A percentile compares a stretch with the other conserved stretches of the same genome.
phyloP scores from a whole-genome alignment of 2,113 vertebrate species.

The Lagopus leucura region DNA sequence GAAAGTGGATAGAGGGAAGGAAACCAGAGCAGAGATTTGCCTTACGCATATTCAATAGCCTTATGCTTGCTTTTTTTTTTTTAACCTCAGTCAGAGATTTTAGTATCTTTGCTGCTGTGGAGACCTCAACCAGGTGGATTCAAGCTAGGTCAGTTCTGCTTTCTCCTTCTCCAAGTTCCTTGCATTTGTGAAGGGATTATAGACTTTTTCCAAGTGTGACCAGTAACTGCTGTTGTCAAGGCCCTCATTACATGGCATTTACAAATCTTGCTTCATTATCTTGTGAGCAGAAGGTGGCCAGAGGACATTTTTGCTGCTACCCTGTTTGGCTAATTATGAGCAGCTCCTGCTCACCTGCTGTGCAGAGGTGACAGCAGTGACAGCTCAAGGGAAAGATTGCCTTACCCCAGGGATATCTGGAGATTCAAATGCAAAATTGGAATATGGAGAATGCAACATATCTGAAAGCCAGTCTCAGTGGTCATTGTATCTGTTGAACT shows the following conservation, averaged over 20 bases:
- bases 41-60: background rate
- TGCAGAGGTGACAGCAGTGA: background rate
- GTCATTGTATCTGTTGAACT: background rate
- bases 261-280: background rate
- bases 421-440: background rate
- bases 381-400: background rate
- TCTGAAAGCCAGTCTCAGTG: background rate
- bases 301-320: background rate
- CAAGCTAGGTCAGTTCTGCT: background rate
- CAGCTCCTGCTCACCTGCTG: background rate
- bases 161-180: background rate
- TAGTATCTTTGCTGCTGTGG: background rate
- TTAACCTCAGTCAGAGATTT: background rate
- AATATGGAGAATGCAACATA: background rate
- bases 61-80: background rate
- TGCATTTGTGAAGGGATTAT: background rate
- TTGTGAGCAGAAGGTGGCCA: background rate
- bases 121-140: background rate
- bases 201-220: background rate
- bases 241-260: background rate
- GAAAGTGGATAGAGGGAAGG: no score
- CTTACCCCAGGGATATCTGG: background rate
- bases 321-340: background rate
- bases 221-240: background rate
- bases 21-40: background rate